A percentile compares a stretch with the other conserved stretches of the same genome.
Conservation (phyloP, 1,140 invertebrate species). For the Amyelois transitella region DNA sequence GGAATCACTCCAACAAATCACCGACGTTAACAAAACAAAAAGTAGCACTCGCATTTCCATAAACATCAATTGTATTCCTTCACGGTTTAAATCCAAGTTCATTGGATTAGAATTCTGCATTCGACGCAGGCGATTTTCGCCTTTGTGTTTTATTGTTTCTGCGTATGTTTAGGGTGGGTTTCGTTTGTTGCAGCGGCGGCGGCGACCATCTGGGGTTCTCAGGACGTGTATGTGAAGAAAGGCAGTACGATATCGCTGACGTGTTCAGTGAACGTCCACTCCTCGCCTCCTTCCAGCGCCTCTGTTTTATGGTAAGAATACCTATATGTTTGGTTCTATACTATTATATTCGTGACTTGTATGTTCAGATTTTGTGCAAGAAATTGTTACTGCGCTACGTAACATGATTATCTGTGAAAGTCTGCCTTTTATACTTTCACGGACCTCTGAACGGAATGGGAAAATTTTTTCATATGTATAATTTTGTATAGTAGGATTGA, state of each 20-base stretch:
- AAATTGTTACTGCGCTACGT: too few species aligned
- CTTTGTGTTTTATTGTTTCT: background rate
- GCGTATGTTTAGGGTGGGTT: conserved; percentile 17
- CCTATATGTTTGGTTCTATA: too few species aligned
- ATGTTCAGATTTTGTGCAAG: too few species aligned
- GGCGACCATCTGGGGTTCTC: conserved; percentile 88
- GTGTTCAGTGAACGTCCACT: conserved; percentile 91
- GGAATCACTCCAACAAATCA: background rate
- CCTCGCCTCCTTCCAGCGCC: conserved; percentile 84
- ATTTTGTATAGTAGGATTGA: too few species aligned
- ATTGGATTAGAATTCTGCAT: background rate
- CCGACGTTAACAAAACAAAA: background rate
- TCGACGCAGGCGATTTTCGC: background rate
- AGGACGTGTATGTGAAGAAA: conserved; percentile 91
- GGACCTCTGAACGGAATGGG: too few species aligned
- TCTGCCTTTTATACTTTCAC: too few species aligned
- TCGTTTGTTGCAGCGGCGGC: conserved; percentile 84
- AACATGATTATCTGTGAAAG: too few species aligned
- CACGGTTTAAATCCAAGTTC: background rate
- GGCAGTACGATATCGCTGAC: conserved; percentile 92
- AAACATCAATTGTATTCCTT: background rate
- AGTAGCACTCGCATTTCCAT: background rate
- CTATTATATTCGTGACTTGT: too few species aligned
- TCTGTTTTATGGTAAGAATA: conserved; percentile 79
- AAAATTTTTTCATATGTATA: too few species aligned